A percentile compares a stretch with the other conserved stretches of the same genome.
phyloP scores from a whole-genome alignment of 2,888 invertebrate genomes.

The Cerastoderma edule region DNA sequence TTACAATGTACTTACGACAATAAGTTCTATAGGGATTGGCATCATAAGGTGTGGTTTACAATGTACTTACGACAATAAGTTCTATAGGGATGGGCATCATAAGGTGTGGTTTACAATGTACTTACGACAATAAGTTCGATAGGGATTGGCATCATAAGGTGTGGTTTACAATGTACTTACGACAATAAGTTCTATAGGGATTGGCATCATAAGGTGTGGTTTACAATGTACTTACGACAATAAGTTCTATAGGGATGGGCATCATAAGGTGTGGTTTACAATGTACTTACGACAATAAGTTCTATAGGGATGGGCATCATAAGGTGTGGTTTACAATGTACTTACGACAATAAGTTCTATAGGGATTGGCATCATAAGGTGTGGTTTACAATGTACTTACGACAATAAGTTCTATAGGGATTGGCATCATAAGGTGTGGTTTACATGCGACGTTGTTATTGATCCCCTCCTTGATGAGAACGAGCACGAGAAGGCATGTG shows the following conservation, averaged over 20 bases:
- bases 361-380: background rate
- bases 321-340: too few relatives aligned
- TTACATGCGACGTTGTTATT: constrained; percentile 83
- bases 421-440: constrained; percentile 86
- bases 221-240: too few relatives aligned
- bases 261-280: too few relatives aligned
- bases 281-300: too few relatives aligned
- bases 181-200: too few relatives aligned
- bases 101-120: constrained; percentile 21
- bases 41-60: too few relatives aligned
- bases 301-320: too few relatives aligned
- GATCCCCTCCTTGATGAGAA: constrained; percentile 85
- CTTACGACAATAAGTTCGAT: constrained; percentile 92
- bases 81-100: background rate
- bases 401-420: constrained; percentile 93
- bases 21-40: too few relatives aligned
- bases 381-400: constrained; percentile 84
- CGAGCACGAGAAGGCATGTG: constrained; percentile 88
- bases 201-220: too few relatives aligned
- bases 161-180: constrained; percentile 83
- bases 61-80: background rate
- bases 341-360: background rate
- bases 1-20: too few relatives aligned
- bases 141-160: constrained; percentile 89
- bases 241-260: too few relatives aligned